A percentile compares a stretch with the other conserved stretches of the same genome.
These are phyloP conservation scores for Phymatocera aterrima DNA, from an alignment of 2,888 invertebrate species.

Conservation along the genomic window DNA sequence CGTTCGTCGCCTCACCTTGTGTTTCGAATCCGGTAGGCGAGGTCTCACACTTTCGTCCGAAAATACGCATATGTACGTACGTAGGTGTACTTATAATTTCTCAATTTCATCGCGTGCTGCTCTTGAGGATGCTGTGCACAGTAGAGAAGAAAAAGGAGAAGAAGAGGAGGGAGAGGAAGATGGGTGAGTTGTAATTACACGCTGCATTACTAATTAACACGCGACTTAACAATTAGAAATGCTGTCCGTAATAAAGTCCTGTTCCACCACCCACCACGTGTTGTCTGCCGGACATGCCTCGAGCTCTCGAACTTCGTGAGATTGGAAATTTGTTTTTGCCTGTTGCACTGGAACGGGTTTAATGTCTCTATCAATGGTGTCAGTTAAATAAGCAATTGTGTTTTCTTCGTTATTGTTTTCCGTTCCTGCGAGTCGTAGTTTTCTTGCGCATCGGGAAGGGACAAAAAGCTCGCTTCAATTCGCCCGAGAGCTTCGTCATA, in stretches of 20 bases:
- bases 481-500: too few relatives aligned
- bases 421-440: background rate
- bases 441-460: too few relatives aligned
- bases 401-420: too few relatives aligned
- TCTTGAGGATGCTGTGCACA: background rate
- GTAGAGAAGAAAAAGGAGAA: background rate
- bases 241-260: conserved; percentile 59
- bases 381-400: conserved; percentile 7
- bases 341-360: conserved; percentile 53
- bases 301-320: conserved; percentile 42
- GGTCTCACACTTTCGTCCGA: background rate
- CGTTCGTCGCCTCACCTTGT: too few relatives aligned
- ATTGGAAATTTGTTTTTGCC: conserved; percentile 59
- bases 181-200: conserved; percentile 63
- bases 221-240: conserved; percentile 69
- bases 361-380: conserved; percentile 64
- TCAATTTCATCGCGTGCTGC: conserved; percentile 33
- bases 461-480: too few relatives aligned
- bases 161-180: background rate
- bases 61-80: background rate
- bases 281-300: background rate
- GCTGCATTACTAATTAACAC: conserved; percentile 70
- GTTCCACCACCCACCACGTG: conserved; percentile 60
- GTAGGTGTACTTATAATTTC: too few relatives aligned
- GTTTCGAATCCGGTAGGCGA: too few relatives aligned